These are phyloP conservation scores for Leptarthrus brevirostris DNA, from an alignment of 2,888 invertebrate genomes.

Conservation along the genomic window DNA sequence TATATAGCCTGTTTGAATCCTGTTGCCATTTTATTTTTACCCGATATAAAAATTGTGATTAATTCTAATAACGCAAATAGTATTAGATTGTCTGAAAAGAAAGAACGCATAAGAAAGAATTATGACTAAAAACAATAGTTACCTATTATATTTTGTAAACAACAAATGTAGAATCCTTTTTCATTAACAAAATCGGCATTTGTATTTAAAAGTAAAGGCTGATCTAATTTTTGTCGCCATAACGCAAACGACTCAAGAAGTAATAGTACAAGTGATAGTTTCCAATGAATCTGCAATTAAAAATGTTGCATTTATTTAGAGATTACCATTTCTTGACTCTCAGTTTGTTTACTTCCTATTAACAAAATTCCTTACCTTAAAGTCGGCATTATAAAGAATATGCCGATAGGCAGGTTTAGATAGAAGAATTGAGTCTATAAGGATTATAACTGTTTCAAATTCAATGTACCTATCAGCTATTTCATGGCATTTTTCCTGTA, in stretches of 20 bases:
- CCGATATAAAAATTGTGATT: slow-evolving; percentile 1
- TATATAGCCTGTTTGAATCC: slow-evolving; percentile 52
- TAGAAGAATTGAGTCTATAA: slow-evolving; percentile 85
- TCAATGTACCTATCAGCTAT: slow-evolving; percentile 92
- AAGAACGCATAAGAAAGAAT: too few species aligned
- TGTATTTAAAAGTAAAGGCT: slow-evolving; percentile 60
- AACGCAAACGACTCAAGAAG: slow-evolving; percentile 84
- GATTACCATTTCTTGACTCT: too few species aligned
- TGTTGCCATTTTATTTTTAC: background rate
- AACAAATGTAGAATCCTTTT: slow-evolving; percentile 72
- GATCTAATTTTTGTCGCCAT: slow-evolving; percentile 68
- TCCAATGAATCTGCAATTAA: slow-evolving; percentile 75
- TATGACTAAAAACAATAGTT: background rate
- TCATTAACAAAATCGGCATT: slow-evolving; percentile 70
- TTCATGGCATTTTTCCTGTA: slow-evolving; percentile 79
- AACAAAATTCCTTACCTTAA: slow-evolving; percentile 72
- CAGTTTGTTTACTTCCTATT: too few species aligned
- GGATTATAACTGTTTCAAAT: slow-evolving; percentile 87
- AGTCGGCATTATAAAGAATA: slow-evolving; percentile 82
- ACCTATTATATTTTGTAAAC: slow-evolving; percentile 69
- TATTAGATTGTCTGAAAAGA: slow-evolving; percentile 48
- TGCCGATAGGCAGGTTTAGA: slow-evolving; percentile 87
- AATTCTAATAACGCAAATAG: slow-evolving; percentile 51
- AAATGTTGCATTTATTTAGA: background rate
- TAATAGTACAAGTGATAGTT: slow-evolving; percentile 80